phyloP scores from a whole-genome alignment of 2,888 invertebrate genomes.

The Brassicogethes aeneus region DNA sequence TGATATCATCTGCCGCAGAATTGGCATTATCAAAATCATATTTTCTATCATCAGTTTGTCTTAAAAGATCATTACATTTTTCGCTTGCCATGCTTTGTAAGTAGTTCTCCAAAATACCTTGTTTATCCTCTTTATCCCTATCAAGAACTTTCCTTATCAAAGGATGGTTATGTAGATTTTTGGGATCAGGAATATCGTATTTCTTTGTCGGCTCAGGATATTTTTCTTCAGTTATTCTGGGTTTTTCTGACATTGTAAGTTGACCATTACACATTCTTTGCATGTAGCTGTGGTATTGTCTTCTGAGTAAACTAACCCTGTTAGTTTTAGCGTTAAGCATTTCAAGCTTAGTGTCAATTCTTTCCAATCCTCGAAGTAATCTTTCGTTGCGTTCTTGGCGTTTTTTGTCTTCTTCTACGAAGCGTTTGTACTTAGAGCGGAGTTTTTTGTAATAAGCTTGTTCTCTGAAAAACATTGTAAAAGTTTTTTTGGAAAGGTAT shows the following conservation, averaged over 20 bases:
- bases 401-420: conserved; percentile 49
- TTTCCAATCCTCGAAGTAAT: conserved; percentile 48
- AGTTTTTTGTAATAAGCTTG: conserved; percentile 35
- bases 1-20: conserved; percentile 28
- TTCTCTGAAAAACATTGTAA: conserved; percentile 31
- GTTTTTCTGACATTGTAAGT: conserved; percentile 1
- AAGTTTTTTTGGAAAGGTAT: neutral
- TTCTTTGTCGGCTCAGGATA: conserved; percentile 1
- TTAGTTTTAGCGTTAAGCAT: conserved; percentile 51
- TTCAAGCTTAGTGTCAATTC: conserved; percentile 48
- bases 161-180: conserved; percentile 5
- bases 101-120: conserved; percentile 24
- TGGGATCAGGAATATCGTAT: neutral
- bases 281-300: conserved; percentile 31
- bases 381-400: conserved; percentile 52
- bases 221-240: conserved; percentile 4
- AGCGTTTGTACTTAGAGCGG: conserved; percentile 42
- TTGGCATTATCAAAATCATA: conserved; percentile 21
- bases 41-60: conserved; percentile 6
- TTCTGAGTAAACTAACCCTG: conserved; percentile 44
- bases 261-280: conserved; percentile 15
- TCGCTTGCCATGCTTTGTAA: conserved; percentile 20
- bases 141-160: conserved; percentile 7
- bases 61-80: conserved; percentile 10
- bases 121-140: conserved; percentile 16